phyloP scores from a whole-genome alignment of 1,140 invertebrate species.

The Hycleus cichorii region DNA sequence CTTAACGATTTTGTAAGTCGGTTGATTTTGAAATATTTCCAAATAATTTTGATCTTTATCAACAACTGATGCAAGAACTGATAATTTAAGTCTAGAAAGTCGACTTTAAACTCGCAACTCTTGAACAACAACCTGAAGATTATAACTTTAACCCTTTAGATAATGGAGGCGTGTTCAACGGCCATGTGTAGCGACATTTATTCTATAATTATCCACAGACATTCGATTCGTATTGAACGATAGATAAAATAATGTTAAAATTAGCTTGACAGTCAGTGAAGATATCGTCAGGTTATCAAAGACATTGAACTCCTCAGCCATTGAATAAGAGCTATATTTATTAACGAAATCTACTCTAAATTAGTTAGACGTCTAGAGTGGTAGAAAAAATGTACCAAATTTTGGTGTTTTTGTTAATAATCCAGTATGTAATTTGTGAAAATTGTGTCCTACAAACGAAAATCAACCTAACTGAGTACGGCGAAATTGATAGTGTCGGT shows the following conservation, averaged over 20 bases:
- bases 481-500: slow-evolving; percentile 10
- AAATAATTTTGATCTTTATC: too few relatives aligned
- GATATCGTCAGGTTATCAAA: slow-evolving; percentile 7
- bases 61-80: too few relatives aligned
- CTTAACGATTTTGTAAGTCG: too few relatives aligned
- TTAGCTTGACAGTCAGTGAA: background rate
- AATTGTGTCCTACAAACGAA: slow-evolving; percentile 7
- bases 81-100: too few relatives aligned
- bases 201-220: too few relatives aligned
- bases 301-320: slow-evolving; percentile 8
- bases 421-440: slow-evolving; percentile 8
- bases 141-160: too few relatives aligned
- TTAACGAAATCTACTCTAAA: slow-evolving; percentile 11
- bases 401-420: background rate
- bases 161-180: too few relatives aligned
- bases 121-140: too few relatives aligned
- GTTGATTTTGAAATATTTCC: too few relatives aligned
- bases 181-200: too few relatives aligned
- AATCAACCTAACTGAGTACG: slow-evolving; percentile 13
- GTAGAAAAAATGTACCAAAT: background rate
- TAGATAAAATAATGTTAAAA: background rate
- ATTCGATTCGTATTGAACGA: too few relatives aligned
- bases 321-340: slow-evolving; percentile 7
- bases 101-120: too few relatives aligned
- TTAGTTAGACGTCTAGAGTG: slow-evolving; percentile 4